Conservation (phyloP, 2,797 vertebrate genomes). For the Tiaroga cobitis region DNA sequence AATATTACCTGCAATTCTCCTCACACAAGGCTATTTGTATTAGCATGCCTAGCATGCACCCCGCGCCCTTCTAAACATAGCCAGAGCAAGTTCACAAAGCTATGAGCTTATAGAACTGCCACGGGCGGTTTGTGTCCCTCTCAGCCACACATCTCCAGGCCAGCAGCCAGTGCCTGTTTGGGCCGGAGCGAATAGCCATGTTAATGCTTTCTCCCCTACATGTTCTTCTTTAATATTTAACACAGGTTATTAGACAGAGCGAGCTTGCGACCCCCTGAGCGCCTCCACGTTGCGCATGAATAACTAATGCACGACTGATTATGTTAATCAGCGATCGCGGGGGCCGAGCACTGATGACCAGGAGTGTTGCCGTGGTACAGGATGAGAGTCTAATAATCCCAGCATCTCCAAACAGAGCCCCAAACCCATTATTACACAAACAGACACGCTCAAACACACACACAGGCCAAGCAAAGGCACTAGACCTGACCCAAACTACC, state of each 20-base stretch:
- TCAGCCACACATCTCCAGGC: slow-evolving; percentile 54
- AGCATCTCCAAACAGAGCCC: slow-evolving; percentile 75
- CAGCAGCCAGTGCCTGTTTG: slow-evolving; percentile 58
- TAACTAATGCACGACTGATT: slow-evolving; percentile 83
- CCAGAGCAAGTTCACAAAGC: slow-evolving; percentile 33
- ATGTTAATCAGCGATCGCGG: slow-evolving; percentile 80
- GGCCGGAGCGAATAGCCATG: slow-evolving; percentile 75
- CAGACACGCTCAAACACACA: slow-evolving; percentile 21
- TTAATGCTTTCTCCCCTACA: slow-evolving; percentile 76
- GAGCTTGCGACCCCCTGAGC: slow-evolving; percentile 81
- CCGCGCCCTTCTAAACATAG: slow-evolving; percentile 20
- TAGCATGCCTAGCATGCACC: slow-evolving; percentile 23
- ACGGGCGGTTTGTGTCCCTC: slow-evolving; percentile 30
- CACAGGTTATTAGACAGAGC: slow-evolving; percentile 85
- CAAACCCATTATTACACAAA: slow-evolving; percentile 72
- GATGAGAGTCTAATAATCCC: slow-evolving; percentile 75
- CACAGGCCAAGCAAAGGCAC: slow-evolving; percentile 59
- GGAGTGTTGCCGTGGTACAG: slow-evolving; percentile 69
- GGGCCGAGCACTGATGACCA: slow-evolving; percentile 74
- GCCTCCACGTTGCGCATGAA: slow-evolving; percentile 81
- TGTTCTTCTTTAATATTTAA: slow-evolving; percentile 86
- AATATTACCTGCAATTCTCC: background rate
- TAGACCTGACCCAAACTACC: slow-evolving; percentile 60
- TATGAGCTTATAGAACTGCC: slow-evolving; percentile 23
- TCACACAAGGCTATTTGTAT: slow-evolving; percentile 16